phyloP scores from a whole-genome alignment of 2,888 invertebrate species.

The Yponomeuta plumbellus region DNA sequence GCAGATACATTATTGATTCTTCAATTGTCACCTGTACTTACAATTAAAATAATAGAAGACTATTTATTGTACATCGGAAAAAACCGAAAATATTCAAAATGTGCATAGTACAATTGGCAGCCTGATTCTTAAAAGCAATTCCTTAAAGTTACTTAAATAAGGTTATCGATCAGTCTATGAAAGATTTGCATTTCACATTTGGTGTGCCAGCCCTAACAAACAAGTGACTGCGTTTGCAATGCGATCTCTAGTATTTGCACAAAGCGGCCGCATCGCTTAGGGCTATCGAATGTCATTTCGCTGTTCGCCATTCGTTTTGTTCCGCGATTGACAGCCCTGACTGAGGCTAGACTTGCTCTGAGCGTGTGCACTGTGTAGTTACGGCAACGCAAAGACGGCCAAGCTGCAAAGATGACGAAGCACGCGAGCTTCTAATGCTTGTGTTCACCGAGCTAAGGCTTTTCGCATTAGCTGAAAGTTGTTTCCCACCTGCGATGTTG shows the following conservation, averaged over 20 bases:
- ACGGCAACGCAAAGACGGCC: background rate
- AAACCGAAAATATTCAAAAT: no score
- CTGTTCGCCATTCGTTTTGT: slow-evolving; percentile 50
- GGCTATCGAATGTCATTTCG: slow-evolving; percentile 58
- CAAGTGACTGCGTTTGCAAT: slow-evolving; percentile 14
- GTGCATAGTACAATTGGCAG: no score
- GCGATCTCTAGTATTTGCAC: slow-evolving; percentile 50
- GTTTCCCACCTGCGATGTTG: no score
- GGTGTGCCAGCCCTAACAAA: background rate
- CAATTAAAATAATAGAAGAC: no score
- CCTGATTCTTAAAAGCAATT: no score
- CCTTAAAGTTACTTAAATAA: no score
- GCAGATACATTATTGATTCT: background rate
- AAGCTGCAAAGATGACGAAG: slow-evolving; percentile 4
- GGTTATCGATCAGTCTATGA: no score
- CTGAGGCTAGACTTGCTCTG: background rate
- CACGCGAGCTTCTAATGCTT: slow-evolving; percentile 5
- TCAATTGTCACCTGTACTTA: background rate
- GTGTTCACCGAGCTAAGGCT: background rate
- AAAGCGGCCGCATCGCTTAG: slow-evolving; percentile 55
- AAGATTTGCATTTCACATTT: no score
- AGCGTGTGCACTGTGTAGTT: slow-evolving; percentile 2
- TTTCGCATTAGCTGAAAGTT: background rate
- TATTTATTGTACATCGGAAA: no score
- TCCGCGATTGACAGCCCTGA: background rate